These are phyloP conservation scores for Eledona agricola DNA, from an alignment of 2,888 invertebrate species.

Conservation along the genomic window DNA sequence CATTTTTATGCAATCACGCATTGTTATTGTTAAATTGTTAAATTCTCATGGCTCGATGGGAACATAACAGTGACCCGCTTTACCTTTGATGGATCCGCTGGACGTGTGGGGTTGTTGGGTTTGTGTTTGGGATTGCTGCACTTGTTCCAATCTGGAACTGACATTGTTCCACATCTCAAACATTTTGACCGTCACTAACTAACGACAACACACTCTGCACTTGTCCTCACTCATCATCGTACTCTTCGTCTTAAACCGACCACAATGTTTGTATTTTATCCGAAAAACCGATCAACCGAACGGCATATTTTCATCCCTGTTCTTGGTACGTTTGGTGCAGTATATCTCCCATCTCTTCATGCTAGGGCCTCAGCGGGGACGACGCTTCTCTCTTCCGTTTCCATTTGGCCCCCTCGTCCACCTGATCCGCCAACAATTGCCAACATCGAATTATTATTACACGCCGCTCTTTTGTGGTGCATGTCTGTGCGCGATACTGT, in stretches of 20 bases:
- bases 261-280: too few species aligned
- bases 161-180: slow-evolving; percentile 86
- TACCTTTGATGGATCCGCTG: slow-evolving; percentile 86
- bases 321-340: slow-evolving; percentile 62
- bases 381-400: slow-evolving; percentile 37
- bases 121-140: slow-evolving; percentile 70
- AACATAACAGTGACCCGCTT: slow-evolving; percentile 3
- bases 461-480: too few species aligned
- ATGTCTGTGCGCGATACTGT: slow-evolving; percentile 25
- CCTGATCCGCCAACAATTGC: slow-evolving; percentile 22
- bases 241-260: slow-evolving; percentile 30
- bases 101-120: slow-evolving; percentile 79
- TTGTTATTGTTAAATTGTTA: slow-evolving; percentile 16
- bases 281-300: slow-evolving; percentile 50
- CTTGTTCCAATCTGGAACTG: slow-evolving; percentile 76
- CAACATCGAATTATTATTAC: too few species aligned
- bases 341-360: slow-evolving; percentile 63
- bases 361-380: slow-evolving; percentile 45
- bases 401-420: slow-evolving; percentile 14
- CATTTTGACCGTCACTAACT: slow-evolving; percentile 68
- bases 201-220: slow-evolving; percentile 24
- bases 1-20: slow-evolving; percentile 16
- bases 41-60: slow-evolving; percentile 11
- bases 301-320: slow-evolving; percentile 55
- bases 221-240: slow-evolving; percentile 33